Percentiles rank a stretch among this genome's conserved stretches.
Conservation (phyloP, 2,797 vertebrate species). For the Sebastes steindachneri region DNA sequence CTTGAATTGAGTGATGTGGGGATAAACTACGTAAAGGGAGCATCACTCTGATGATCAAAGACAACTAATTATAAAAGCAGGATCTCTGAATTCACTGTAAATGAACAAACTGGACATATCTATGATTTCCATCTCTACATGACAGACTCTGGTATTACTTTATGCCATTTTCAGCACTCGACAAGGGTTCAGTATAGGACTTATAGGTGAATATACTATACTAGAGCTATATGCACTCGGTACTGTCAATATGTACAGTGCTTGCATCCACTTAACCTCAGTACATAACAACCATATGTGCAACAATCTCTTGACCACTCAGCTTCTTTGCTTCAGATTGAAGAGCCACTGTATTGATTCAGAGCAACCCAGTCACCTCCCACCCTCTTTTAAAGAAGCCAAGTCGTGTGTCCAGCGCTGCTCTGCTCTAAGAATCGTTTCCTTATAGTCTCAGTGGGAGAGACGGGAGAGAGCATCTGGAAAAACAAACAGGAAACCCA, state of each 20-base stretch:
- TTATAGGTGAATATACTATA: slow-evolving; percentile 26
- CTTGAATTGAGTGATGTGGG: slow-evolving; percentile 18
- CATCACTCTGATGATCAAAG: slow-evolving; percentile 38
- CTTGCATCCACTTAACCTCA: slow-evolving; percentile 68
- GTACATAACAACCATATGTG: slow-evolving; percentile 65
- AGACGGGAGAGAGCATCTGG: slow-evolving; percentile 75
- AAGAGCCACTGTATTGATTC: slow-evolving; percentile 73
- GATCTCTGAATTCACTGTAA: not conserved
- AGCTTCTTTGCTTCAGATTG: slow-evolving; percentile 68
- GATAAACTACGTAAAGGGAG: slow-evolving; percentile 34
- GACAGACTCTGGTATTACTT: not conserved
- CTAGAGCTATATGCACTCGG: slow-evolving; percentile 52
- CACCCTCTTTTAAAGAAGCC: slow-evolving; percentile 52
- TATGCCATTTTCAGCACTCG: not conserved
- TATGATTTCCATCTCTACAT: slow-evolving; percentile 10
- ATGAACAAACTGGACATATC: not conserved
- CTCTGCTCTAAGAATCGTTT: slow-evolving; percentile 63
- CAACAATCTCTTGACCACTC: slow-evolving; percentile 63
- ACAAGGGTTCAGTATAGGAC: slow-evolving; percentile 16
- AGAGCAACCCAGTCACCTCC: slow-evolving; percentile 46
- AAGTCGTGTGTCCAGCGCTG: slow-evolving; percentile 55
- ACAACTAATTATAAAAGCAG: slow-evolving; percentile 16
- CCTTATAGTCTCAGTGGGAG: slow-evolving; percentile 74
- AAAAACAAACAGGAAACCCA: slow-evolving; percentile 83
- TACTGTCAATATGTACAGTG: slow-evolving; percentile 67